Conservation (phyloP, 2,888 invertebrate species). For the Saturnia japonica region DNA sequence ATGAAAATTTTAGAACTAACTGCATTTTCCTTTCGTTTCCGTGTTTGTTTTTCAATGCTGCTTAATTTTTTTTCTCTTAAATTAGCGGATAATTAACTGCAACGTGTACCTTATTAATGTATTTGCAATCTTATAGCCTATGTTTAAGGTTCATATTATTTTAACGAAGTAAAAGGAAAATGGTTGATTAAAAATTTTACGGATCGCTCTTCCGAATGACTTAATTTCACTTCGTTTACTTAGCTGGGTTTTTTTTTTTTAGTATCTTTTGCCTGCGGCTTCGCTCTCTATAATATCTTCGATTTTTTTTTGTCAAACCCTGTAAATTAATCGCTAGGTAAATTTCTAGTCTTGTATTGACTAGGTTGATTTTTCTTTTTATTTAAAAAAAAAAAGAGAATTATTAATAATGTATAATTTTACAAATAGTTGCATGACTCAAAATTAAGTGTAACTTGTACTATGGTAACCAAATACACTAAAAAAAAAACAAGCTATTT, state of each 20-base stretch:
- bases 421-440: too few species aligned
- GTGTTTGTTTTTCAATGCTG: background rate
- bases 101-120: background rate
- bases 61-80: background rate
- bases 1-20: background rate
- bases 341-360: too few species aligned
- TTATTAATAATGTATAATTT: too few species aligned
- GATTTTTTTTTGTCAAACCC: background rate
- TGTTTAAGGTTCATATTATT: background rate
- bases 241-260: background rate
- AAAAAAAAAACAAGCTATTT: too few species aligned
- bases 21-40: background rate
- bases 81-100: background rate
- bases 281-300: background rate
- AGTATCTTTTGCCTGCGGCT: background rate
- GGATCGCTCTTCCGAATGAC: constrained; percentile 11
- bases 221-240: background rate
- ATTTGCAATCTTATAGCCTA: background rate
- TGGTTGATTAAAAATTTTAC: constrained; percentile 4
- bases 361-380: too few species aligned
- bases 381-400: too few species aligned
- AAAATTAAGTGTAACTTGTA: too few species aligned
- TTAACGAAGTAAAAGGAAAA: background rate
- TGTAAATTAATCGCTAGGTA: background rate
- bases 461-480: too few species aligned